phyloP scores from a whole-genome alignment of 2,113 vertebrate species.

The Silurus asotus region DNA sequence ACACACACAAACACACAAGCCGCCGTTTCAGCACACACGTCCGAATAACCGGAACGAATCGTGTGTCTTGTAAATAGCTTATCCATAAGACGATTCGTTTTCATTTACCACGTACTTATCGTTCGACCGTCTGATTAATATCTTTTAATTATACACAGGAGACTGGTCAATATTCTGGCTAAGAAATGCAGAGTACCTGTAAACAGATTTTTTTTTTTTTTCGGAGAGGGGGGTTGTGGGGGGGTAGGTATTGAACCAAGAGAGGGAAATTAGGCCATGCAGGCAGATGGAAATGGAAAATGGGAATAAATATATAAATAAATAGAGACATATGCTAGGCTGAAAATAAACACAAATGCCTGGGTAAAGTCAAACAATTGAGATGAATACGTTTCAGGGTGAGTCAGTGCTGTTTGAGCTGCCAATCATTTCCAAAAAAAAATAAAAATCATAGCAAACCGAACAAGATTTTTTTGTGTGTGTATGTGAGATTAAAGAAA shows the following conservation, averaged over 20 bases:
- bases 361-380: neutral
- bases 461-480: neutral
- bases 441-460: neutral
- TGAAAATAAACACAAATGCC: neutral
- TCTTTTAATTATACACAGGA: conserved; percentile 38
- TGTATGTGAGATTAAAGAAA: neutral
- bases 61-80: neutral
- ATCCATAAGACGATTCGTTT: neutral
- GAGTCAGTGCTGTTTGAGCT: neutral
- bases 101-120: conserved; percentile 28
- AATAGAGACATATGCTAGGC: neutral
- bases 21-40: neutral
- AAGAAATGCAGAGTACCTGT: conserved; percentile 10
- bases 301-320: neutral
- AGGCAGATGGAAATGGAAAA: neutral
- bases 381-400: neutral
- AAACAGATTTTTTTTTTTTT: neutral
- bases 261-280: neutral
- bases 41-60: conserved; percentile 1
- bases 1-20: neutral
- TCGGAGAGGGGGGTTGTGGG: neutral
- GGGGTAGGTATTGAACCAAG: neutral
- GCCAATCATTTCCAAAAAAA: neutral
- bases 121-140: conserved; percentile 25
- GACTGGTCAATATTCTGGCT: conserved; percentile 21